phyloP scores from a whole-genome alignment of 2,797 vertebrate genomes.

The Phrynocephalus forsythii region DNA sequence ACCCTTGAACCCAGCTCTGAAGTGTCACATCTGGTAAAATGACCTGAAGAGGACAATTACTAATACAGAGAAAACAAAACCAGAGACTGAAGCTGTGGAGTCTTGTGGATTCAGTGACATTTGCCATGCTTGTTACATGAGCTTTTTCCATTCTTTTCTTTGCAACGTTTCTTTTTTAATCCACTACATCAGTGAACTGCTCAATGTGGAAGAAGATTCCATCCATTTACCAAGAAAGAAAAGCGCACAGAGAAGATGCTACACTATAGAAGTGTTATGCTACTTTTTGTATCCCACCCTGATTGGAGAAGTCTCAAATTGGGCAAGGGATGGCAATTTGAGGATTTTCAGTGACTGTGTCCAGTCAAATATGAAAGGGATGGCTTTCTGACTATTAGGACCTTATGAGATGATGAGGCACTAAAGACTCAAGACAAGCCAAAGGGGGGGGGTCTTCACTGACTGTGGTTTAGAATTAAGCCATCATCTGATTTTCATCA shows the following conservation, averaged over 20 bases:
- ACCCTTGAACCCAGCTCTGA: slow-evolving; percentile 72
- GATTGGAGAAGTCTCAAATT: background rate
- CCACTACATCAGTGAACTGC: background rate
- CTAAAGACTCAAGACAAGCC: background rate
- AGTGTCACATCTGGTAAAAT: slow-evolving; percentile 76
- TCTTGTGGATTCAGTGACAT: background rate
- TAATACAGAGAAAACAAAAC: background rate
- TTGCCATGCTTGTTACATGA: background rate
- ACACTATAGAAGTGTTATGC: background rate
- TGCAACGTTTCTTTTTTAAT: background rate
- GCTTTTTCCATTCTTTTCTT: slow-evolving; percentile 3
- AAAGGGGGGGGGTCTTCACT: background rate
- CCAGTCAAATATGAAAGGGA: background rate
- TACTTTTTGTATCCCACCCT: background rate
- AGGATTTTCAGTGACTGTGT: background rate
- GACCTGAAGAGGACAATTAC: background rate
- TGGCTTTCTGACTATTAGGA: background rate
- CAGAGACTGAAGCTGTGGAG: slow-evolving; percentile 25
- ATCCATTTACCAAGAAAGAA: background rate
- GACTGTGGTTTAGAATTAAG: background rate
- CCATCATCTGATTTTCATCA: too few species aligned
- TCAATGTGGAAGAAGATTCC: slow-evolving; percentile 31
- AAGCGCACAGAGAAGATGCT: background rate
- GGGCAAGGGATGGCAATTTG: background rate
- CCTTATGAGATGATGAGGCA: background rate